Evolutionary conservation across 1,140 invertebrate genomes (phyloP).

Genomic region (Drosophila miranda): DNA sequence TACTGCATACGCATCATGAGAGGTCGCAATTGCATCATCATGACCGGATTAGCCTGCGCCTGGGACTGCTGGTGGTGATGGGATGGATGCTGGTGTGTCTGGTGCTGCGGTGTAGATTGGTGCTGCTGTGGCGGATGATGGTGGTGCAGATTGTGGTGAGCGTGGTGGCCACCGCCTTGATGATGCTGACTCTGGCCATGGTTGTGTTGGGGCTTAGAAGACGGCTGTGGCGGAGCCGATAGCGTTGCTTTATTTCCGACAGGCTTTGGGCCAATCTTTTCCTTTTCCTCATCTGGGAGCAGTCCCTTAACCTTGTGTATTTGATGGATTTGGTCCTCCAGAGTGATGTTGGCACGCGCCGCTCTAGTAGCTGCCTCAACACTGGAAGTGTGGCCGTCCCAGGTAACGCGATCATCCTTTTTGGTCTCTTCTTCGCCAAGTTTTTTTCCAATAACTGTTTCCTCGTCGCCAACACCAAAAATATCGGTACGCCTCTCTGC

Average conservation of each 20-base stretch:
- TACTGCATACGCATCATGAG: conserved; percentile 84
- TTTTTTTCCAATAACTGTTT: conserved; percentile 99
- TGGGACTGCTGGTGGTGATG: conserved; percentile 64
- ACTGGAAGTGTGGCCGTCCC: conserved; percentile 99
- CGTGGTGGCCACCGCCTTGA: conserved; percentile 56
- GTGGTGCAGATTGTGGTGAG: conserved; percentile 49
- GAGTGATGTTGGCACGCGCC: conserved; percentile 96
- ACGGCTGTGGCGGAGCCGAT: conserved; percentile 62
- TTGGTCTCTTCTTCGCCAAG: conserved; percentile 97
- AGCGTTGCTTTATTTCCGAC: conserved; percentile 83
- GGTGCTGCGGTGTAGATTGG: conserved; percentile 41
- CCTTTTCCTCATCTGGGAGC: conserved; percentile 96
- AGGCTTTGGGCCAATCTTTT: conserved; percentile 93
- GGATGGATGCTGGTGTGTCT: conserved; percentile 40
- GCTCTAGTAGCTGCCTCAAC: conserved; percentile 95
- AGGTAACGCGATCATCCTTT: conserved; percentile 95
- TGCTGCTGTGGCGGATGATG: conserved; percentile 51
- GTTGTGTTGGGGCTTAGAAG: conserved; percentile 53
- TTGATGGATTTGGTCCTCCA: conserved; percentile 98
- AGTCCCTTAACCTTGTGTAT: conserved; percentile 98
- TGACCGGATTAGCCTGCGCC: conserved; percentile 83
- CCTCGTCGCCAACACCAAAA: conserved; percentile 99
- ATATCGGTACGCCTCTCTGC: conserved; percentile 99
- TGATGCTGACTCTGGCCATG: conserved; percentile 59
- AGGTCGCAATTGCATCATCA: conserved; percentile 87